Evolutionary conservation across 2,888 invertebrate genomes (phyloP), one percentile per base, ranked within the genome.

Genomic region (Microplitis manilae): DNA sequence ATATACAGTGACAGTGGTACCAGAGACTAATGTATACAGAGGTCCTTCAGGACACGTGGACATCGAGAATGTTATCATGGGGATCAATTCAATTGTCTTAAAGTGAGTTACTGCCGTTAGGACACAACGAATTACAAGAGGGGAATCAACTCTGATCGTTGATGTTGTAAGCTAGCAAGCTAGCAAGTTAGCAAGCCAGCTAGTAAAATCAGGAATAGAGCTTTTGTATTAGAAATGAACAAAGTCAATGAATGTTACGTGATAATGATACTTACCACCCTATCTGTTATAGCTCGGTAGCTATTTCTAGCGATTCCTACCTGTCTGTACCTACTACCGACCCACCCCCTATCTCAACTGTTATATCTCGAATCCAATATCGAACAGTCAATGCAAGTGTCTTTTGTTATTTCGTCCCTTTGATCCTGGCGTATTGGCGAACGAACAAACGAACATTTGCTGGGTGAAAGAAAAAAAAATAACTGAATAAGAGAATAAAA

Each of bases 341-440:
- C 9, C 41, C 30, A 68, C 13, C 50, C 13, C 9, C 41, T 40
- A 68, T 50, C 50, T 50, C 50, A 50, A 50, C 50, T 8, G 59
- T 50, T 75, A 17, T 80, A 68, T 79, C 62, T 50, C 75, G 70
- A 64, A 78, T 80, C 69, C 81, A 79, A 80, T 80, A 81, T 79
- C 75, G 76, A 68, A 75, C 77, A 72, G 65, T 20, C n/a, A 15
- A 17, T 13, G 64, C 39, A 20, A 50, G 68, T 69, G 78, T 81
- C 83, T 83, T 86, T 85, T 86, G 85, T 86, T 84, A 82, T 82
- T 82, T 79, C 75, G 74, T 81, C 81, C 81, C 83, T 85, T 86
- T 84, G 85, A 85, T 83, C 82, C 73, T 73, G 20, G 17, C 61
- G 41, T 73, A 73, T 73, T 65, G 73, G 73, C 7, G 73, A 73